Base-by-base conservation (phyloP, 2,797 vertebrate species). In the Dallia pectoralis region DNA sequence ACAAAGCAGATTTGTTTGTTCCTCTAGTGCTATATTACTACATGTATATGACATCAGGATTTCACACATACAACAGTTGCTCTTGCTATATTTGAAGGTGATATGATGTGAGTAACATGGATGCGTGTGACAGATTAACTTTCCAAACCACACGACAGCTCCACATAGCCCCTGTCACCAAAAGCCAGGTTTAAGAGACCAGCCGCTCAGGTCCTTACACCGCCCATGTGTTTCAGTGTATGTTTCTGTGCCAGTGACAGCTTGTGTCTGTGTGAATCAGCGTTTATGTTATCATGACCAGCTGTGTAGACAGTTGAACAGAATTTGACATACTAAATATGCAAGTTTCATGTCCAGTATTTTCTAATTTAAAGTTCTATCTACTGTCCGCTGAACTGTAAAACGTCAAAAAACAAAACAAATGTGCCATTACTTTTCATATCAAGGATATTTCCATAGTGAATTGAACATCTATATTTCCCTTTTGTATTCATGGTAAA, bases 371-470 rank as follows among this genome's bases (percentile, higher is more conserved):
- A 74, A 68, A 27, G 44, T 70, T 80, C 63, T 3, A 56, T 25
- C 53, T 40, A 72, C 64, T 36, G 4, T 22, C 27, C 59, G 47
- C 3, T 71, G 65, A 47, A 7, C 40, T 63, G 11, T 9, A 62
- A 62, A 47, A 72, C 47, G 51, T 68, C 27, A 71, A 73, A 79
- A 69, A 49, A n/a, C n/a, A n/a, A n/a, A n/a, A n/a, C n/a, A n/a
- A 74, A 76, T 87, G 83, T 89, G 84, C 85, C 87, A 80, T 74
- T 72, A n/a, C 29, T 86, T 87, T 77, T 74, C 71, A 19, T 48
- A 30, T 86, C 70, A 77, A 74, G 80, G 77, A 79, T 76, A 77
- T 84, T 80, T 86, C 86, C 82, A 84, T 79, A 83, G 30, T 76
- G 66, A 67, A 76, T 36, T 76, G 9, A 62, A 1, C 48, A 65